These are phyloP conservation scores for Aporophyla lueneburgensis DNA, from an alignment of 2,888 invertebrate genomes.

Conservation along the genomic window DNA sequence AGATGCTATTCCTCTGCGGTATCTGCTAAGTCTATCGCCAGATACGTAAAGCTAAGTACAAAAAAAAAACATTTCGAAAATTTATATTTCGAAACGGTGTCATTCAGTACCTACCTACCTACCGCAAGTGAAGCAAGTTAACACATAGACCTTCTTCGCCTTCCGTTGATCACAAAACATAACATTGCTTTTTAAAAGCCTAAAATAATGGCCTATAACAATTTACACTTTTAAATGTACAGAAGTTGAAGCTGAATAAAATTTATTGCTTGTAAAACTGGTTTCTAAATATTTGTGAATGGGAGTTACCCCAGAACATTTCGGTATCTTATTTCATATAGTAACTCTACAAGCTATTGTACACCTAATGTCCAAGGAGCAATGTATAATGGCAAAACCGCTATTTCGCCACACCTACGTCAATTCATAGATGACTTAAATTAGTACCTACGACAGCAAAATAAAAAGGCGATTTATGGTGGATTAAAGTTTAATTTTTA, in stretches of 20 bases:
- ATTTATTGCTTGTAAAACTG: constrained; percentile 78
- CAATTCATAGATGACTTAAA: constrained; percentile 14
- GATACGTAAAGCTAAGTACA: neutral
- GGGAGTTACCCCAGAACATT: constrained; percentile 21
- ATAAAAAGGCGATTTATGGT: constrained; percentile 17
- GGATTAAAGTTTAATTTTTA: neutral
- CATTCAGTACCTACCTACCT: constrained; percentile 37
- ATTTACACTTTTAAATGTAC: constrained; percentile 83
- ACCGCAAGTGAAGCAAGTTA: constrained; percentile 64
- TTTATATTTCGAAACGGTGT: constrained; percentile 49
- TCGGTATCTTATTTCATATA: neutral
- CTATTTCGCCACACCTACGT: constrained; percentile 14
- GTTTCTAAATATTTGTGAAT: constrained; percentile 57
- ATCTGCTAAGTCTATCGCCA: neutral
- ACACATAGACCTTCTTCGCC: constrained; percentile 67
- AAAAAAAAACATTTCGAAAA: constrained; percentile 5
- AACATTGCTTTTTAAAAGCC: constrained; percentile 83
- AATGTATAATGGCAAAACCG: constrained; percentile 3
- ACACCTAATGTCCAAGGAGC: constrained; percentile 2
- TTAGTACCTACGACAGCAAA: neutral
- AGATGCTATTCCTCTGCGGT: too few species aligned
- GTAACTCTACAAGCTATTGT: constrained; percentile 18
- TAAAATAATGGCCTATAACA: constrained; percentile 80
- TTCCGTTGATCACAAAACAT: constrained; percentile 76
- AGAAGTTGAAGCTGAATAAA: constrained; percentile 76